Evolutionary conservation across 2,888 invertebrate genomes (phyloP).

Genomic region (Mythimna albipuncta): DNA sequence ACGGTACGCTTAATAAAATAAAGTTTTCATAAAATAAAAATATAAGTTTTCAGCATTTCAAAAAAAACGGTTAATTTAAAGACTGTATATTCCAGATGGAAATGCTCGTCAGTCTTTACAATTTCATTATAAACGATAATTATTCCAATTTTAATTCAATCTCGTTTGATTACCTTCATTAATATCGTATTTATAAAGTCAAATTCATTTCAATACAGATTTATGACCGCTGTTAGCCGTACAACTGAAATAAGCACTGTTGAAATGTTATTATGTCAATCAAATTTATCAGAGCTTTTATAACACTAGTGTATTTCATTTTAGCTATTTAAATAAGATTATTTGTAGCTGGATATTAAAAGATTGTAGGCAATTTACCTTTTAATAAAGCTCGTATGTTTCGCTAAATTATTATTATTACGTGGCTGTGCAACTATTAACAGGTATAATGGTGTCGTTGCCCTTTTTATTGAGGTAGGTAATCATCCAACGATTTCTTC

Average conservation of each 20-base stretch:
- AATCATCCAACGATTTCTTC: not conserved
- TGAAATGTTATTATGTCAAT: slow-evolving; percentile 23
- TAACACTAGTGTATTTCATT: slow-evolving; percentile 24
- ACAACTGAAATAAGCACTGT: not conserved
- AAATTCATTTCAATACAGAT: slow-evolving; percentile 1
- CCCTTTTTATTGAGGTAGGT: not conserved
- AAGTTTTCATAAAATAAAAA: no score
- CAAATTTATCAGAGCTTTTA: slow-evolving; percentile 8
- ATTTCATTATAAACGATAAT: slow-evolving; percentile 14
- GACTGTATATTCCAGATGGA: not conserved
- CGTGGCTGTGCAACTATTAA: no score
- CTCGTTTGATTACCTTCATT: not conserved
- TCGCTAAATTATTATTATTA: no score
- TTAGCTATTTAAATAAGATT: not conserved
- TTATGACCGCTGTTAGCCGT: not conserved
- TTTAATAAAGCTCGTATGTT: slow-evolving; percentile 1
- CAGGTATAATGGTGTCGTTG: not conserved
- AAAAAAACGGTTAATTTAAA: no score
- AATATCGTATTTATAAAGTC: slow-evolving; percentile 5
- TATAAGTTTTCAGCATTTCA: no score
- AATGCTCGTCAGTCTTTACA: not conserved
- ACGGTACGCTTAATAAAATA: no score
- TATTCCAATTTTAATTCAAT: slow-evolving; percentile 13
- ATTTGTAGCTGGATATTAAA: slow-evolving; percentile 10
- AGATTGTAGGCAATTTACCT: not conserved